These are phyloP conservation scores for Orientallactaga sibirica DNA, from an alignment of 2,797 vertebrate species.

Conservation along the genomic window DNA sequence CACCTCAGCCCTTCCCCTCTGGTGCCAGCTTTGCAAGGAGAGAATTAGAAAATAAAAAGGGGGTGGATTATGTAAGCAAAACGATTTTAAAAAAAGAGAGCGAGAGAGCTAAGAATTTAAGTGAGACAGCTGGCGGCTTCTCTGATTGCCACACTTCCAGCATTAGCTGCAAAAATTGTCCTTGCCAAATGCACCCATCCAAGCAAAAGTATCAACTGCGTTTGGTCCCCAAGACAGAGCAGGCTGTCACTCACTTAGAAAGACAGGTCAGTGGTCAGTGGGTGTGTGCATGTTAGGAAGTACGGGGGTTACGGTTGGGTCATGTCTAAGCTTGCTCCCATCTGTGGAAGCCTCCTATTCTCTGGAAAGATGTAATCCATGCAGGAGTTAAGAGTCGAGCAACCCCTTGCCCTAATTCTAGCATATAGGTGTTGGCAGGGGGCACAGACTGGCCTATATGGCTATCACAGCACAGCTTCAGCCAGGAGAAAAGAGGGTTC, in stretches of 20 bases:
- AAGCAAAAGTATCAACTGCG: conserved; percentile 68
- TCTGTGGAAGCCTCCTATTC: neutral
- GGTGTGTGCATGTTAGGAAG: neutral
- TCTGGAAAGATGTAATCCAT: neutral
- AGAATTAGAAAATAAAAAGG: conserved; percentile 86
- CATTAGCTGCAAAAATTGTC: conserved; percentile 79
- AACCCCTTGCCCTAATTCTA: neutral
- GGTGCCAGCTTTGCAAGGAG: conserved; percentile 82
- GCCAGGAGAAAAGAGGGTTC: neutral
- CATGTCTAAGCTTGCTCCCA: neutral
- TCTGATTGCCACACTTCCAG: conserved; percentile 82
- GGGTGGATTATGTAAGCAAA: conserved; percentile 86
- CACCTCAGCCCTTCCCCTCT: conserved; percentile 82
- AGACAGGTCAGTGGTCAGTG: neutral
- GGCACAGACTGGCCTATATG: neutral
- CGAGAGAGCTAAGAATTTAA: conserved; percentile 82
- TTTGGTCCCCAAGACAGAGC: conserved; percentile 44
- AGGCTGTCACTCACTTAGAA: neutral
- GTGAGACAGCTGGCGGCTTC: conserved; percentile 82
- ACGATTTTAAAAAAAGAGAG: conserved; percentile 83
- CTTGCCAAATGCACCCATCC: conserved; percentile 67
- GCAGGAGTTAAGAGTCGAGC: neutral
- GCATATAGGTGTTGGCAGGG: neutral
- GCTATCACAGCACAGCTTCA: neutral
- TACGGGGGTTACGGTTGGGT: neutral